Base-by-base conservation (phyloP, 2,888 invertebrate species). In the Apocheima hispidaria region DNA sequence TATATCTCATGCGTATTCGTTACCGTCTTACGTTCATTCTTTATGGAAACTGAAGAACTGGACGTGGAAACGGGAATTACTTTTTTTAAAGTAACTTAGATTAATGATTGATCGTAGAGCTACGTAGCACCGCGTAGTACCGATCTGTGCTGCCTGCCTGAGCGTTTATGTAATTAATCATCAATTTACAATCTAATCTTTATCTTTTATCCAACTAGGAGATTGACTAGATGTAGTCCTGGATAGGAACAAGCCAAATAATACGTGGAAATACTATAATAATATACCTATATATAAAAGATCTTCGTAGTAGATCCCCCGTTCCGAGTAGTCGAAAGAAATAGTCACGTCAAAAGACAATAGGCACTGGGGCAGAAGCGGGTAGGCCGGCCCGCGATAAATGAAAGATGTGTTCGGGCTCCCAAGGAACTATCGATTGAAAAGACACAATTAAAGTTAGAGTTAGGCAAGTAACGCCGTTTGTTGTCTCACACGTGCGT, bases 401-500 rank as follows among this genome's bases (percentile, higher is more conserved):
- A 82, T 81, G 75, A 79, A 82, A 78, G 77, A 81, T 79, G 78
- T 76, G 66, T 70, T 69, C 72, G 74, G 66, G 69, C 79, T 79
- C 77, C 78, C 75, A 78, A 78, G 81, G 76, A 79, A 83, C 83
- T 91, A 92, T 92, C 89, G 92, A 92, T 92, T 92, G 91, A 90
- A 92, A 91, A 87, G 90, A 89, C 89, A 90, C 91, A 92, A 92
- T 92, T 92, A 92, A 92, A 92, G 85, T 92, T 91, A 86, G 88
- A 88, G 91, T 91, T 90, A 87, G 89, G 87, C 88, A 89, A 88
- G 83, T 87, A 71, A 84, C 87, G 85, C 80, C 86, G 87, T 88
- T 88, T 90, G 88, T 90, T 90, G 89, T 89, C 90, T 88, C 87
- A 78, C 84, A 80, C 84, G 83, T 81, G 82, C 78, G 83, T 83